Base-by-base conservation (phyloP, 2,888 invertebrate species). In the Clitarchus hookeri region DNA sequence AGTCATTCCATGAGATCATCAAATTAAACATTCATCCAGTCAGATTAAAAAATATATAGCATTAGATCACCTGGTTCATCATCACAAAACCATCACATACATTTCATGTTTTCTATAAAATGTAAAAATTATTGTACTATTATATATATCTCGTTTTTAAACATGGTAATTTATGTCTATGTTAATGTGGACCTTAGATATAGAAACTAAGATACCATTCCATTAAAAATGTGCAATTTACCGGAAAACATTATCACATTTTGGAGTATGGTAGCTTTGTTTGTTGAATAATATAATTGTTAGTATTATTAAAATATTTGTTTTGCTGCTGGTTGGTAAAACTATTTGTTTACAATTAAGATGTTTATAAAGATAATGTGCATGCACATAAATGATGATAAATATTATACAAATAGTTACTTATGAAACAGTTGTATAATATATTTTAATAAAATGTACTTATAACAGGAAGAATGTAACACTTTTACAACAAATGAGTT, bases 91-190 rank as follows among this genome's bases (percentile, higher is more conserved):
- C 48, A 36, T 13, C 36, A 84, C 36, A 84, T 53, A 84, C 87
- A 82, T 85, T 84, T 87, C 87, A 87, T 86, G 85, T 87, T 87
- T 86, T 87, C 86, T 86, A 86, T 85, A 87, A 84, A 27, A 48
- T 87, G 86, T 86, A 87, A 85, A n/a, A 87, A 86, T 83, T 83
- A 86, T 84, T 78, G 80, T 87, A 87, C 85, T 85, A 79, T 84
- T 87, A 48, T 78, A 85, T 54, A 23, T 82, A 84, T 48, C 77
- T 84, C 80, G 77, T 87, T 78, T 44, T 36, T 27, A 44, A 54
- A 82, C 80, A 44, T 48, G 54, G 54, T 44, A 27, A 82, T 85
- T 85, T 85, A 85, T 82, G 25, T 82, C 54, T 79, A 83, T 85
- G 80, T 82, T 36, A 48, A 82, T 83, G 82, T 79, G 48, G 26